These are phyloP conservation scores for Melanotaenia duboulayi DNA, from an alignment of 2,113 vertebrate species.

Conservation along the genomic window DNA sequence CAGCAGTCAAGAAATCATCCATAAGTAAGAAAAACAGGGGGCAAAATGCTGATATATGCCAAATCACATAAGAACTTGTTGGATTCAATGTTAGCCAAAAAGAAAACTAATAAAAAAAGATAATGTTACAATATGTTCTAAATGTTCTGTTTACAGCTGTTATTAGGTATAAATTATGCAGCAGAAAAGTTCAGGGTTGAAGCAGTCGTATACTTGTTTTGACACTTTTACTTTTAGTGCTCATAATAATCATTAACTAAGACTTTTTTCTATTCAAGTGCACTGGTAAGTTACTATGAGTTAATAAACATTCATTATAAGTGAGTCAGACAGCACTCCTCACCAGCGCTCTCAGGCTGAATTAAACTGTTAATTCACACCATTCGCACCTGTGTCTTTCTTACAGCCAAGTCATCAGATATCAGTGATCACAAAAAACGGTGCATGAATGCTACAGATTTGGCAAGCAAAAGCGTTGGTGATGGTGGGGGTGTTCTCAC, in stretches of 20 bases:
- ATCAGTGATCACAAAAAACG: background rate
- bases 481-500: background rate
- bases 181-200: background rate
- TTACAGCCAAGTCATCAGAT: background rate
- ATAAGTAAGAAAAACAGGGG: no score
- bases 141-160: background rate
- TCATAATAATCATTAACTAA: background rate
- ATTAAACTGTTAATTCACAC: background rate
- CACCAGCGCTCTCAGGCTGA: background rate
- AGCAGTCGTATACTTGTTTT: background rate
- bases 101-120: no score
- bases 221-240: background rate
- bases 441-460: slow-evolving; percentile 6
- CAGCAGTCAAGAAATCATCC: no score
- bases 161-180: background rate
- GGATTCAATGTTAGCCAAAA: no score
- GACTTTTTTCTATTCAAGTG: slow-evolving; percentile 1
- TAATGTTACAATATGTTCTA: no score
- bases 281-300: background rate
- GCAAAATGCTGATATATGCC: background rate
- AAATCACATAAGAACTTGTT: no score
- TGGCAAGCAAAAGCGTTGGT: slow-evolving; percentile 28
- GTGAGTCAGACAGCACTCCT: background rate
- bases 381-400: background rate
- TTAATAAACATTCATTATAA: background rate